Evolutionary conservation across 2,797 vertebrate species (phyloP), one percentile per base, ranked within the genome.

Genomic region (Lagodon rhomboides): DNA sequence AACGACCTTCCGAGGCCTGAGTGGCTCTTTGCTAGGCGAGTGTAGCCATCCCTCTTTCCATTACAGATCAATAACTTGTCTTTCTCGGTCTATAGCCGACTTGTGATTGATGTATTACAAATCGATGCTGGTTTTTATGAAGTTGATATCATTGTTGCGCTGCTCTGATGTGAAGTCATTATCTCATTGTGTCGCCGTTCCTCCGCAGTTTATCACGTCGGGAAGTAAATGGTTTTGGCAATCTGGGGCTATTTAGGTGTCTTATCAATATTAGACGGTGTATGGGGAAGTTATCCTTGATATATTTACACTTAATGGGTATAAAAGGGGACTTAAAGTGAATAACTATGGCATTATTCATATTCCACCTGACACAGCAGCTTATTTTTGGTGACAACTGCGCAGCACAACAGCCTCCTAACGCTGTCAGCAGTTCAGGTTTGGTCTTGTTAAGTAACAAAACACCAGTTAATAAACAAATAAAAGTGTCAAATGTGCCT

Each of bases 51-150:
- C n/a, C 17, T 10, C 43, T 72, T 69, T 75, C 60, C 15, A 49
- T 49, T 63, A 20, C 34, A 55, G 76, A 88, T 91, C 83, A 87
- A 90, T 90, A 80, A 50, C 20, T 61, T 75, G 72, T 85, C 73
- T 64, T 77, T 78, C 17, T 46, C 47, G 30, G 59, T 73, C 80
- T 68, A 50, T 78, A 23, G 30, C 53, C 20, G 22, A 62, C 53
- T 13, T 77, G 58, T 73, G 78, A 86, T 74, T 80, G 79, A 88
- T 84, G 61, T 16, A 62, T 73, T 77, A 64, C 41, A 79, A 84
- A 87, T 89, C 86, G 79, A 78, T 86, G 20, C 25, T 13, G 64
- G 22, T 38, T 76, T 80, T 77, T 85, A 79, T 55, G 54, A 68
- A 53, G 53, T 60, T 71, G 38, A 80, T 82, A 25, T 72, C 50